Evolutionary conservation across 1,140 invertebrate species (phyloP).

Genomic region (Leguminivora glycinivorella): DNA sequence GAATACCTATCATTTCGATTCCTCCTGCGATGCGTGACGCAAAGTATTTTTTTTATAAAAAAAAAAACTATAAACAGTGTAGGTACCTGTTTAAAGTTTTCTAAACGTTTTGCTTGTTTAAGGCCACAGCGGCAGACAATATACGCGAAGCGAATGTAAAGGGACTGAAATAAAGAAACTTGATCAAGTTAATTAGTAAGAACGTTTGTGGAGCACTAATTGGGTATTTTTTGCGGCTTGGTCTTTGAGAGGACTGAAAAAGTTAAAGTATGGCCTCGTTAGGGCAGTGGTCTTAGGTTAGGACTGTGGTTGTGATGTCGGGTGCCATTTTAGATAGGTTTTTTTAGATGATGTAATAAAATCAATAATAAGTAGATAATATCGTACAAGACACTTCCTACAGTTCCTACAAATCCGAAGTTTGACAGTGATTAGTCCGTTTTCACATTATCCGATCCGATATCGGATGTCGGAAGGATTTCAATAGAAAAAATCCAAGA

Average conservation of each 20-base stretch:
- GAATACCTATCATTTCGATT: too few species aligned
- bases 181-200: constrained; percentile 70
- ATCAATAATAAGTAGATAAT: too few species aligned
- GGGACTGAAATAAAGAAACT: constrained; percentile 57
- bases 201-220: constrained; percentile 64
- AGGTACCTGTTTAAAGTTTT: too few species aligned
- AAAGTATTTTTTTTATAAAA: too few species aligned
- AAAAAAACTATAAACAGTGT: too few species aligned
- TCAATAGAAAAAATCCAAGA: too few species aligned
- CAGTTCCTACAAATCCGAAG: too few species aligned
- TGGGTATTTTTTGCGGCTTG: constrained; percentile 57
- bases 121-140: constrained; percentile 2
- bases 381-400: too few species aligned
- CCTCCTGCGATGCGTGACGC: too few species aligned
- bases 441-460: too few species aligned
- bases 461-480: too few species aligned
- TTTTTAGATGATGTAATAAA: not conserved
- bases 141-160: constrained; percentile 44
- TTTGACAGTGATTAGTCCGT: too few species aligned
- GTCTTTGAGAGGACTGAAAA: constrained; percentile 49
- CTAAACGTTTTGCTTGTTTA: not conserved
- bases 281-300: constrained; percentile 31
- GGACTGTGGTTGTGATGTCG: not conserved
- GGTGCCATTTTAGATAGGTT: not conserved
- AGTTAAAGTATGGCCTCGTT: constrained; percentile 60